Evolutionary conservation across 2,888 invertebrate genomes (phyloP).

Genomic region (Tuta absoluta): DNA sequence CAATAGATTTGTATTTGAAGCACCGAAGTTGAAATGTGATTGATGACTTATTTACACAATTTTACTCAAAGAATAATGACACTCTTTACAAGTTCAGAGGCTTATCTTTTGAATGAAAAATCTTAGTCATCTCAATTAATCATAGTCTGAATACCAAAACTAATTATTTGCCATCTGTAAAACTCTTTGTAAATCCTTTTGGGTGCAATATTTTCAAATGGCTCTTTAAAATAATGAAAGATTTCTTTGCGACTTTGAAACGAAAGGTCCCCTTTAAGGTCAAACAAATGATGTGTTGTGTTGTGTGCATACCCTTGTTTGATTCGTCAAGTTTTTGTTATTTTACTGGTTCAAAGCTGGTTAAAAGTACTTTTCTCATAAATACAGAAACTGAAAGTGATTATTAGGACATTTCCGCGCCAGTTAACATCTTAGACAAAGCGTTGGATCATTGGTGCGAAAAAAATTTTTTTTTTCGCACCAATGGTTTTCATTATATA

Average conservation of each 20-base stretch:
- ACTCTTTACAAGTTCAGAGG: slow-evolving; percentile 15
- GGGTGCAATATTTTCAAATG: background rate
- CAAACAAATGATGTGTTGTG: no score
- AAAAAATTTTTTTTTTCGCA: no score
- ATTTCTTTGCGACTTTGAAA: background rate
- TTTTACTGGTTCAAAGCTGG: no score
- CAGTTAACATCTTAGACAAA: no score
- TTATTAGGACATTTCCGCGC: no score
- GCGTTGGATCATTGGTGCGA: no score
- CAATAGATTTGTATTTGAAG: background rate
- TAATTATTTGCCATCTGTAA: slow-evolving; percentile 1
- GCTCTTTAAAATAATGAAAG: background rate
- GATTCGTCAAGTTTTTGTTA: no score
- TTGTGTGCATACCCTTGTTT: no score
- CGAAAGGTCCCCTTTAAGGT: background rate
- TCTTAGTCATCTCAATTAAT: slow-evolving; percentile 15
- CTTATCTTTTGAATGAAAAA: background rate
- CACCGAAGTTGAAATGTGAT: background rate
- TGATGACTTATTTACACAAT: slow-evolving; percentile 1
- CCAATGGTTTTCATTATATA: no score
- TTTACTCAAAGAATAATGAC: slow-evolving; percentile 31
- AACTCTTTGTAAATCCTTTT: slow-evolving; percentile 1
- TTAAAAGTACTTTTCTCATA: no score
- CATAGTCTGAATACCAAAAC: slow-evolving; percentile 5
- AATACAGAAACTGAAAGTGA: no score